phyloP scores from a whole-genome alignment of 2,113 vertebrate genomes.

The Ursus arctos region DNA sequence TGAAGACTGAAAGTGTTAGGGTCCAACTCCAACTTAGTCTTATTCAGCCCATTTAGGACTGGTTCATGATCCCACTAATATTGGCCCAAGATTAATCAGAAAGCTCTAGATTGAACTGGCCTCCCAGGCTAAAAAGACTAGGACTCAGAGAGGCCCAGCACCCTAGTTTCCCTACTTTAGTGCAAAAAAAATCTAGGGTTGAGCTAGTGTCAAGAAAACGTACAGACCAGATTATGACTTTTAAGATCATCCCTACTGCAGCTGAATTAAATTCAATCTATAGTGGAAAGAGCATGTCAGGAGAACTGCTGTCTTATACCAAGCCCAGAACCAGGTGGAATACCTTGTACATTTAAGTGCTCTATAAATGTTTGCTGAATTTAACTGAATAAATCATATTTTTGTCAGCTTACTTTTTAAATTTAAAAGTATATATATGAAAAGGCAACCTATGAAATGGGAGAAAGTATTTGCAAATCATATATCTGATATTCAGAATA shows the following conservation, averaged over 20 bases:
- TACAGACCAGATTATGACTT: conserved; percentile 2
- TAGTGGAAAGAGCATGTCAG: background rate
- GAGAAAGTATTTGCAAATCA: conserved; percentile 15
- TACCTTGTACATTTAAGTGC: background rate
- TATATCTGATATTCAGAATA: background rate
- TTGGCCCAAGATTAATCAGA: background rate
- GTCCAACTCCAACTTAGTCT: background rate
- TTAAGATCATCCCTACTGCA: background rate
- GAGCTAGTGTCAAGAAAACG: background rate
- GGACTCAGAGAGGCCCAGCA: background rate
- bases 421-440: conserved; percentile 6
- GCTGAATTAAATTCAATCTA: background rate
- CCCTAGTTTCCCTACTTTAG: background rate
- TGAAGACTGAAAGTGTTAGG: background rate
- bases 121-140: background rate
- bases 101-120: background rate
- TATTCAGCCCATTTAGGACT: background rate
- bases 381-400: background rate
- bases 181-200: background rate
- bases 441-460: background rate
- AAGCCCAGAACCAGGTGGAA: background rate
- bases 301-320: background rate
- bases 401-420: background rate
- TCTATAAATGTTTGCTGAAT: background rate
- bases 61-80: background rate